Evolutionary conservation across 2,797 vertebrate genomes (phyloP).

Genomic region (Loriculus beryllinus): DNA sequence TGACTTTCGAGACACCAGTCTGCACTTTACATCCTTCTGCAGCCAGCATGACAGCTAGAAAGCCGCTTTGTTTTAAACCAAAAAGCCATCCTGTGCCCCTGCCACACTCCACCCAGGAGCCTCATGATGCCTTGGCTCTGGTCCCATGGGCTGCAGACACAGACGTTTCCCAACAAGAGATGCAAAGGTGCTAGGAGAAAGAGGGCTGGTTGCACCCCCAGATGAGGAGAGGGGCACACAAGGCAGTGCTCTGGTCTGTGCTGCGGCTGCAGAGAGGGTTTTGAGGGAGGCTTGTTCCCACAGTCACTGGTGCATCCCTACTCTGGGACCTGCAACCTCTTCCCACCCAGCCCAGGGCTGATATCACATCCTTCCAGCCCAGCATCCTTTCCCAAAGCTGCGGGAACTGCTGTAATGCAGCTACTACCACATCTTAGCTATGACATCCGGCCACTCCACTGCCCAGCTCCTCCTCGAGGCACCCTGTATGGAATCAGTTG

Average conservation of each 20-base stretch:
- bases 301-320: not conserved
- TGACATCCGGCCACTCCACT: not conserved
- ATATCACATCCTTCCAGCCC: not conserved
- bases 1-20: fast-evolving
- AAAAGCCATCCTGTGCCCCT: not conserved
- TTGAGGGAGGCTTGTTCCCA: not conserved
- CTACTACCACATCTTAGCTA: not conserved
- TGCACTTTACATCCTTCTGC: not conserved
- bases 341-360: not conserved
- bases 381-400: not conserved
- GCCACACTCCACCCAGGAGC: not conserved
- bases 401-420: not conserved
- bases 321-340: not conserved
- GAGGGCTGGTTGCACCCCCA: not conserved
- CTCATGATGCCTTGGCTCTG: not conserved
- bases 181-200: not conserved
- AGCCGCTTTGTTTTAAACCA: not conserved
- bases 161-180: not conserved
- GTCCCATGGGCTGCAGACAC: not conserved
- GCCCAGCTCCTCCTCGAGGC: not conserved
- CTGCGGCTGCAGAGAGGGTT: not conserved
- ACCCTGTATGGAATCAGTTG: fast-evolving
- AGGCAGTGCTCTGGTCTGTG: not conserved
- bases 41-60: not conserved
- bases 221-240: fast-evolving